These are phyloP conservation scores for Peromyscus californicus DNA, from an alignment of 2,113 vertebrate species.

Conservation along the genomic window DNA sequence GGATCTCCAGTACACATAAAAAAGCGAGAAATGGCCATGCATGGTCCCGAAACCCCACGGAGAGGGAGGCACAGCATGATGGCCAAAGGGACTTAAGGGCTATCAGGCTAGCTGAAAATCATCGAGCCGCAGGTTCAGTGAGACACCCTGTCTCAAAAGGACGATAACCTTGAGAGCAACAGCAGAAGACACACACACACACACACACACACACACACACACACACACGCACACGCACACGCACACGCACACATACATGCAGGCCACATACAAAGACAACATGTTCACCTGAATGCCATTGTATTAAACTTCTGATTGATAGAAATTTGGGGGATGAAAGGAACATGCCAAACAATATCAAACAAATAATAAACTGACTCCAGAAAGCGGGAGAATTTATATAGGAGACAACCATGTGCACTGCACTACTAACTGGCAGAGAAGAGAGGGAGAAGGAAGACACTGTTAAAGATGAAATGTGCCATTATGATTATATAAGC, in stretches of 20 bases:
- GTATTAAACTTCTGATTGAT: not conserved
- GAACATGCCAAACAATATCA: not conserved
- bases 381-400: not conserved
- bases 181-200: not conserved
- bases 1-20: not conserved
- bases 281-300: not conserved
- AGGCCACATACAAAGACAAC: not conserved
- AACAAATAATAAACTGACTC: not conserved
- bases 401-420: not conserved
- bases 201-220: not conserved
- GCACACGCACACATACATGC: too few species aligned
- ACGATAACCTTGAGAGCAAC: not conserved
- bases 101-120: not conserved
- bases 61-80: not conserved
- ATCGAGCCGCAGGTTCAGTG: not conserved
- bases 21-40: not conserved
- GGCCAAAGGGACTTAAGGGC: not conserved
- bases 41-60: not conserved
- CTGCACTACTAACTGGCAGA: not conserved
- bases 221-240: not conserved
- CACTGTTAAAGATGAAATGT: not conserved
- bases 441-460: not conserved
- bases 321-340: not conserved
- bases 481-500: not conserved
- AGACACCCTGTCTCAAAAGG: not conserved